Percentiles rank a stretch among this genome's conserved stretches.
Evolutionary conservation across 92 coral and sea anemone species (phyloP).

Genomic region (Galaxea fascicularis): DNA sequence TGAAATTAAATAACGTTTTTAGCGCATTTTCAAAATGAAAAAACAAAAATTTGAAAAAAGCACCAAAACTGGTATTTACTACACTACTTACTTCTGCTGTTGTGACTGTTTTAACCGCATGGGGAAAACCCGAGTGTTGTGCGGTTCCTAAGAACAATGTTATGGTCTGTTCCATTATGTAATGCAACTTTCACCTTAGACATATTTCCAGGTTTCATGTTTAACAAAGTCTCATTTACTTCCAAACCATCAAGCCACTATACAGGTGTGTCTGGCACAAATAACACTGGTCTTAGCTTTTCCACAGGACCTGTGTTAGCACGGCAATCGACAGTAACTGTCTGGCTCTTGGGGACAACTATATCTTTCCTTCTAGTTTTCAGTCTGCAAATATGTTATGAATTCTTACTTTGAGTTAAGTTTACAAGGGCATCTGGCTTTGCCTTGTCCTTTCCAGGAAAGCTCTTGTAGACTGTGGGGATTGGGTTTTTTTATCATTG

Average conservation of each 20-base stretch:
- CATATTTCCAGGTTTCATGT: constrained; percentile 55
- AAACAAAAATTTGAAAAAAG: too few species aligned
- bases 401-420: constrained; percentile 46
- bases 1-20: too few species aligned
- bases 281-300: constrained; percentile 29
- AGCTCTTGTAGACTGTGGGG: constrained; percentile 45
- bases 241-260: constrained; percentile 62
- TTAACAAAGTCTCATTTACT: constrained; percentile 46
- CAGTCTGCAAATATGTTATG: constrained; percentile 51
- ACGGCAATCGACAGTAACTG: constrained; percentile 47
- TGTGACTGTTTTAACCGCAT: constrained; percentile 40
- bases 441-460: constrained; percentile 51
- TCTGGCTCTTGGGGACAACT: constrained; percentile 49
- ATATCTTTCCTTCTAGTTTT: constrained; percentile 59
- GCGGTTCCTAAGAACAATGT: constrained; percentile 43
- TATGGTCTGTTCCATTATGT: constrained; percentile 36
- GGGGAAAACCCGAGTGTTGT: constrained; percentile 41
- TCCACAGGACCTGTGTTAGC: constrained; percentile 45
- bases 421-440: constrained; percentile 58
- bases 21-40: too few species aligned
- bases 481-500: constrained; percentile 29
- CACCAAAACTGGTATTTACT: too few species aligned
- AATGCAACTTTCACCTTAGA: constrained; percentile 43
- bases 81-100: too few species aligned
- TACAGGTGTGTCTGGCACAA: constrained; percentile 39